Conservation (phyloP, 64 coral and sea anemone species). For the Pachyseris speciosa region DNA sequence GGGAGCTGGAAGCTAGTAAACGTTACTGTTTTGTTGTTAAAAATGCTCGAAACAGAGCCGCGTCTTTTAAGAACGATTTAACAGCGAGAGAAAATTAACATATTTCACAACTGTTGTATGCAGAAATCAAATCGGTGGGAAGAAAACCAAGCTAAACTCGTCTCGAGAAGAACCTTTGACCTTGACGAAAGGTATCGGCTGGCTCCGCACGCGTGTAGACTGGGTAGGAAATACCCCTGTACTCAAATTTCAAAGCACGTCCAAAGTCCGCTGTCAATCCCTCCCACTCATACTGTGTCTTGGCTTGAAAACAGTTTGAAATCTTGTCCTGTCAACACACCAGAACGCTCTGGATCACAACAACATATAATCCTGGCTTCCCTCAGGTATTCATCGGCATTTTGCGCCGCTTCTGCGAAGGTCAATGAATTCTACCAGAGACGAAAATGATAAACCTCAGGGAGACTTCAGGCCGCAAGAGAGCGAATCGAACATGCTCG, state of each 20-base stretch:
- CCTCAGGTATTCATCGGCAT: not conserved
- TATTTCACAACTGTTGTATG: too few species aligned
- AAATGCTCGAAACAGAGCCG: too few species aligned
- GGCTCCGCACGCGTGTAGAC: not conserved
- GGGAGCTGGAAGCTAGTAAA: not conserved
- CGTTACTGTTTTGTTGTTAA: not conserved
- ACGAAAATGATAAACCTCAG: conserved; percentile 6
- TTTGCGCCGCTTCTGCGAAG: not conserved
- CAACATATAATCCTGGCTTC: not conserved
- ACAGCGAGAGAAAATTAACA: too few species aligned
- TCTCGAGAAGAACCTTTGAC: not conserved
- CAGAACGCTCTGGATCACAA: conserved; percentile 1
- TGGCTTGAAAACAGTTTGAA: not conserved
- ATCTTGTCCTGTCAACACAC: not conserved
- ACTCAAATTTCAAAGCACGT: not conserved
- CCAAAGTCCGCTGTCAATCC: not conserved
- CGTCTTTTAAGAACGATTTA: too few species aligned
- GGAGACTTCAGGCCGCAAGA: not conserved
- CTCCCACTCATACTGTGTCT: not conserved
- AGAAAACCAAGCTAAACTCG: not conserved
- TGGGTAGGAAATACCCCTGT: not conserved
- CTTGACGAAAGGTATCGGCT: not conserved
- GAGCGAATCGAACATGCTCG: conserved; percentile 24
- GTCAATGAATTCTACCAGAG: conserved; percentile 1
- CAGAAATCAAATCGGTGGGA: not conserved